phyloP scores from a whole-genome alignment of 23 tunicate genomes.

The Diplosoma virens region DNA sequence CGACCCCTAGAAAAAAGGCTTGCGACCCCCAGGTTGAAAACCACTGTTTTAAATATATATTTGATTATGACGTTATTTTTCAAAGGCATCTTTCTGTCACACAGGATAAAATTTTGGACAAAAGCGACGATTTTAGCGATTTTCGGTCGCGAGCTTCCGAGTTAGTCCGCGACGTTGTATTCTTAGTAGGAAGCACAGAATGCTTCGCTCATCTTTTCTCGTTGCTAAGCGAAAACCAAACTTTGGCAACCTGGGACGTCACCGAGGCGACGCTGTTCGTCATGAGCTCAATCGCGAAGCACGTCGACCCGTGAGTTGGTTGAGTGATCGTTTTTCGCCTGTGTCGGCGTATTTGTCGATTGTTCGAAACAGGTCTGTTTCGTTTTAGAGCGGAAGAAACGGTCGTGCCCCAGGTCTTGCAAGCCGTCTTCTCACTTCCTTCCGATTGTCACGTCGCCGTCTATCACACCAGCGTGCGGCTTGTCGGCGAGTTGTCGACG shows the following conservation, averaged over 20 bases:
- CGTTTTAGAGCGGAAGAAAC: conserved; percentile 38
- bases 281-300: conserved; percentile 83
- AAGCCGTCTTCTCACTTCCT: conserved; percentile 76
- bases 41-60: too few relatives aligned
- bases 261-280: conserved; percentile 84
- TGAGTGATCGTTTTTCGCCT: too few relatives aligned
- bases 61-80: too few relatives aligned
- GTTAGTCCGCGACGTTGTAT: conserved; percentile 75
- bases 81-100: background rate
- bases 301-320: conserved; percentile 80
- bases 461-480: conserved; percentile 60
- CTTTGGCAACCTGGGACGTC: conserved; percentile 71
- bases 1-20: too few relatives aligned
- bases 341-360: too few relatives aligned
- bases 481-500: conserved; percentile 69
- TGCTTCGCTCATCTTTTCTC: conserved; percentile 76
- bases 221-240: conserved; percentile 45
- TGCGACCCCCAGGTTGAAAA: too few relatives aligned
- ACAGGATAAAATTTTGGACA: conserved; percentile 75
- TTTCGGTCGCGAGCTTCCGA: conserved; percentile 71
- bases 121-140: conserved; percentile 80
- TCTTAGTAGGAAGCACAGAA: conserved; percentile 74
- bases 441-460: conserved; percentile 63
- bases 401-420: conserved; percentile 76
- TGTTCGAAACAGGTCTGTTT: too few relatives aligned